These are phyloP conservation scores for Disparrhopalites patrizii DNA, from an alignment of 2,888 invertebrate genomes.

Conservation along the genomic window DNA sequence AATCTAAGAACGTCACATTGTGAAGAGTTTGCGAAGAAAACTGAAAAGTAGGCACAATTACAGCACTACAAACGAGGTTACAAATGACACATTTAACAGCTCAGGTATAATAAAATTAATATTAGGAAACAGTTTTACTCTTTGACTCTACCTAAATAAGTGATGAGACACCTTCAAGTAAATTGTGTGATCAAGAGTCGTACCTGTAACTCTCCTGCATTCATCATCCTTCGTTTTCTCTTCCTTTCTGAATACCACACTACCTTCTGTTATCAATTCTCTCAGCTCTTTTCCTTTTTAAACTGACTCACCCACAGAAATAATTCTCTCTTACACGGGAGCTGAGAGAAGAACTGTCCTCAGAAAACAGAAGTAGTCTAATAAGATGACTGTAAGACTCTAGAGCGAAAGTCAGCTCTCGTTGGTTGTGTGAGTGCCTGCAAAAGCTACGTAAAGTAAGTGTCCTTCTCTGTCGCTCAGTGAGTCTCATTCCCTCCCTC, in stretches of 20 bases:
- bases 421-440: neutral
- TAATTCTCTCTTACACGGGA: neutral
- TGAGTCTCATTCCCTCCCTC: neutral
- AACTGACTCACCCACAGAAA: conserved; percentile 3
- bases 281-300: conserved; percentile 14
- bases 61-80: too few species aligned
- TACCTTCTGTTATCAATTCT: conserved; percentile 26
- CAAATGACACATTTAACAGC: too few species aligned
- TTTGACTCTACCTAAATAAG: conserved; percentile 16
- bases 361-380: too few species aligned
- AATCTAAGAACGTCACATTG: too few species aligned
- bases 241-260: conserved; percentile 23
- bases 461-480: too few species aligned
- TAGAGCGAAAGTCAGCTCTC: neutral
- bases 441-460: neutral
- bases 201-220: conserved; percentile 22
- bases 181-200: conserved; percentile 17
- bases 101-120: neutral
- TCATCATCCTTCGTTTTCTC: conserved; percentile 25
- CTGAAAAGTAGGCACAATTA: too few species aligned
- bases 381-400: too few species aligned
- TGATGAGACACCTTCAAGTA: conserved; percentile 24
- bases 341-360: too few species aligned
- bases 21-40: too few species aligned
- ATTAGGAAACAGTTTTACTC: neutral